Evolutionary conservation across 2,888 invertebrate genomes (phyloP).

Genomic region (Salpingus planirostris): DNA sequence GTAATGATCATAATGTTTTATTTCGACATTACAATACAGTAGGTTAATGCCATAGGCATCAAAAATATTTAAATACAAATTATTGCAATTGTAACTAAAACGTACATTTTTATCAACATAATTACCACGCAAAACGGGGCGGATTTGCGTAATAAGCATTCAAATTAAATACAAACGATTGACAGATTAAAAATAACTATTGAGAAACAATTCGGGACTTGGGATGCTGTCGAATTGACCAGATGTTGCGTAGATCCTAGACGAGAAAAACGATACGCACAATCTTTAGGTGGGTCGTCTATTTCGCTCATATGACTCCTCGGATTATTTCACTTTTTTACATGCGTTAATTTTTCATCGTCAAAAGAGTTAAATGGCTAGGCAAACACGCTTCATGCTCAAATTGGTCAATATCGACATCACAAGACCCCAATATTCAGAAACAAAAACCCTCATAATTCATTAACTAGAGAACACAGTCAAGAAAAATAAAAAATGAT

Average conservation of each 20-base stretch:
- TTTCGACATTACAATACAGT: conserved; percentile 13
- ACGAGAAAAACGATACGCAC: too few species aligned
- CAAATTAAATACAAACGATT: too few species aligned
- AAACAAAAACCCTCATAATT: too few species aligned
- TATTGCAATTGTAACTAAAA: conserved; percentile 20
- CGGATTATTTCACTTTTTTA: too few species aligned
- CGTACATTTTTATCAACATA: conserved; percentile 16
- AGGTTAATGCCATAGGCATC: conserved; percentile 13
- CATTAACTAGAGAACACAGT: conserved; percentile 17
- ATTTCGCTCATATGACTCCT: too few species aligned
- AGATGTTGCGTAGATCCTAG: too few species aligned
- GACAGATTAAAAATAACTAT: too few species aligned
- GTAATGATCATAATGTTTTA: conserved; percentile 9
- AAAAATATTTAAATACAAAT: conserved; percentile 14
- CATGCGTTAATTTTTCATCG: background rate
- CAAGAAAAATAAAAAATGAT: conserved; percentile 7
- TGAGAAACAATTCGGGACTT: background rate
- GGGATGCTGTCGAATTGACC: too few species aligned
- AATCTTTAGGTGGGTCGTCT: too few species aligned
- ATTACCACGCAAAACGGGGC: conserved; percentile 7
- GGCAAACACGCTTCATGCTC: too few species aligned
- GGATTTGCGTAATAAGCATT: too few species aligned
- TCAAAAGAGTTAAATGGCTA: background rate
- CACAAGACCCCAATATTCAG: conserved; percentile 1
- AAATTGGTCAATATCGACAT: too few species aligned